phyloP scores from a whole-genome alignment of 1,140 invertebrate species.

The Lineus longissimus region DNA sequence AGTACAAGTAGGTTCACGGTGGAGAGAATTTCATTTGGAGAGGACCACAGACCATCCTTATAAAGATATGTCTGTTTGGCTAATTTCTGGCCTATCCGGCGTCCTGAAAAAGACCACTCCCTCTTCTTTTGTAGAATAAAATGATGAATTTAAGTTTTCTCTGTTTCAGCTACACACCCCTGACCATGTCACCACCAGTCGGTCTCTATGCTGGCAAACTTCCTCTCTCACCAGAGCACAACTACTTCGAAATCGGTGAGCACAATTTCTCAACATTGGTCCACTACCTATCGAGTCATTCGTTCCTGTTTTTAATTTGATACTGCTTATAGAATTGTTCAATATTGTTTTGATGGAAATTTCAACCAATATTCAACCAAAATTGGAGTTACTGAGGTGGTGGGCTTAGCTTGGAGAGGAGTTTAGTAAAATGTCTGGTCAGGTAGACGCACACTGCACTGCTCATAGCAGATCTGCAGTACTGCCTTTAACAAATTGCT shows the following conservation, averaged over 20 bases:
- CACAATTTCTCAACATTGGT: neutral
- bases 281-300: neutral
- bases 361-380: neutral
- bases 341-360: neutral
- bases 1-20: too few relatives aligned
- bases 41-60: too few relatives aligned
- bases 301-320: neutral
- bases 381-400: neutral
- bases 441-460: too few relatives aligned
- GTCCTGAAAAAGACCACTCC: too few relatives aligned
- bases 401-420: too few relatives aligned
- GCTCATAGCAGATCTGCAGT: too few relatives aligned
- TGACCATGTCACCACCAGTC: neutral
- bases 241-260: conserved; percentile 6
- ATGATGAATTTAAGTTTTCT: too few relatives aligned
- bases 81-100: too few relatives aligned
- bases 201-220: neutral
- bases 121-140: too few relatives aligned
- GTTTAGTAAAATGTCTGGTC: too few relatives aligned
- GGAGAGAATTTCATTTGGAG: too few relatives aligned
- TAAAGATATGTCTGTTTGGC: too few relatives aligned
- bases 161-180: neutral
- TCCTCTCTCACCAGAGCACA: neutral
- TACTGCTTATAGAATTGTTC: neutral
- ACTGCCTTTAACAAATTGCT: neutral